Evolutionary conservation across 2,888 invertebrate species (phyloP).

Genomic region (Eupithecia centaureata): DNA sequence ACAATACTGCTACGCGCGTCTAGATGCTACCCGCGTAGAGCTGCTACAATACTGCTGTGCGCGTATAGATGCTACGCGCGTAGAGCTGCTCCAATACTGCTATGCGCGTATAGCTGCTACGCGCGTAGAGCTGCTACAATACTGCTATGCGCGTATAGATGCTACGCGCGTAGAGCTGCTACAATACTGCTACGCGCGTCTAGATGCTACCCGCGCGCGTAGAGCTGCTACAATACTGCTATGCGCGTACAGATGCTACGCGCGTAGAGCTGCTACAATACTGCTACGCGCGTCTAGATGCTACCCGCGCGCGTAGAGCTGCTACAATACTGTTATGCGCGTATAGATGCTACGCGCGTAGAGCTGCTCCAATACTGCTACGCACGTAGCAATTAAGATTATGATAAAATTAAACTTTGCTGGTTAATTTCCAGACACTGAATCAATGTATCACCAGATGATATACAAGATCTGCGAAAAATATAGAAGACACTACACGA

Average conservation of each 20-base stretch:
- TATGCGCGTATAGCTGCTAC: not conserved
- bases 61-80: not conserved
- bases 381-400: too few species aligned
- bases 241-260: too few species aligned
- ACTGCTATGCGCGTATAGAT: not conserved
- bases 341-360: too few species aligned
- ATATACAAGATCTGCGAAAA: slow-evolving; percentile 58
- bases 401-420: not conserved
- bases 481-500: slow-evolving; percentile 57
- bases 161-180: not conserved
- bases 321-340: not conserved
- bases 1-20: not conserved
- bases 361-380: not conserved
- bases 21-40: not conserved
- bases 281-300: too few species aligned
- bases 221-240: too few species aligned
- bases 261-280: not conserved
- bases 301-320: too few species aligned
- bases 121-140: not conserved
- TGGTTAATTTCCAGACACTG: slow-evolving; percentile 59
- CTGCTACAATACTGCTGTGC: not conserved
- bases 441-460: slow-evolving; percentile 62
- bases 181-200: not conserved
- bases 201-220: too few species aligned
- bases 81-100: not conserved